Evolutionary conservation across 2,113 vertebrate genomes (phyloP).

Genomic region (Pao palembangensis): DNA sequence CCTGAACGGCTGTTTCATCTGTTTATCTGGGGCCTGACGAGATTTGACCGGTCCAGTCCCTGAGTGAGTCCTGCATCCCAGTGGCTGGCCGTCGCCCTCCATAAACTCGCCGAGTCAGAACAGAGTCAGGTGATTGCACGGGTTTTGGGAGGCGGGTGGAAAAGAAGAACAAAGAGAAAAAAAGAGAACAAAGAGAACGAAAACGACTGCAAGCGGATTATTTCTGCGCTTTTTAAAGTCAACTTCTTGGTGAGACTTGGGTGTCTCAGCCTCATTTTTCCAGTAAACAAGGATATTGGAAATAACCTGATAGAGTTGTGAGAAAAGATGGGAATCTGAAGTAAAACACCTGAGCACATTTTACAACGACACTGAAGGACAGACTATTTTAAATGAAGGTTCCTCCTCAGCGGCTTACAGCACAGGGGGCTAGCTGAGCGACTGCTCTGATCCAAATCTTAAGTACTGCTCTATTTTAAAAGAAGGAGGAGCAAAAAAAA

Average conservation of each 20-base stretch:
- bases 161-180: no score
- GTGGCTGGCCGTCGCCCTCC: slow-evolving; percentile 62
- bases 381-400: no score
- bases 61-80: slow-evolving; percentile 65
- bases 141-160: slow-evolving; percentile 24
- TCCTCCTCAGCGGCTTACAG: slow-evolving; percentile 22
- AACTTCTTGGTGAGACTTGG: slow-evolving; percentile 9
- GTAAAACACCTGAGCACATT: background rate
- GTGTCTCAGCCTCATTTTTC: no score
- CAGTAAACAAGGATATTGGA: no score
- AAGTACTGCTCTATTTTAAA: slow-evolving; percentile 32
- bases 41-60: slow-evolving; percentile 72
- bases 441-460: slow-evolving; percentile 55
- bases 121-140: slow-evolving; percentile 63
- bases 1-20: slow-evolving; percentile 75
- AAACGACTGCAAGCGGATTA: background rate
- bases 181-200: no score
- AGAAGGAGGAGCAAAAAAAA: slow-evolving; percentile 3
- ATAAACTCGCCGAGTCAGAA: slow-evolving; percentile 61
- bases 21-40: slow-evolving; percentile 64
- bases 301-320: background rate
- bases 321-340: background rate
- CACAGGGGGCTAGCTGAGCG: slow-evolving; percentile 30
- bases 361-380: background rate
- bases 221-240: slow-evolving; percentile 31